These are phyloP conservation scores for Phyllotreta striolata DNA, from an alignment of 2,888 invertebrate genomes.

Conservation along the genomic window DNA sequence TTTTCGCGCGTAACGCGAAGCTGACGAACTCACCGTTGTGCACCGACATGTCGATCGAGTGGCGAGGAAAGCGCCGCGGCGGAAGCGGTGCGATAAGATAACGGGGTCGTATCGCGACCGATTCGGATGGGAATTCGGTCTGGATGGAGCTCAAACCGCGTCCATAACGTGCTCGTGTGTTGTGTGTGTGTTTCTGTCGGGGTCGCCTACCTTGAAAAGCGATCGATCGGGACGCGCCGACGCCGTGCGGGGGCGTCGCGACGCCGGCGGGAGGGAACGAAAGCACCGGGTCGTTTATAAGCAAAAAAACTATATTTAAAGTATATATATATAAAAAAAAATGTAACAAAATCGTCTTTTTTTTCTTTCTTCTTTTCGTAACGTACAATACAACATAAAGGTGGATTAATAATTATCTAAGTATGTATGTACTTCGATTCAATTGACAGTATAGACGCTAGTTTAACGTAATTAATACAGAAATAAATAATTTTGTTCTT, in stretches of 20 bases:
- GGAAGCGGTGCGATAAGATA: too few species aligned
- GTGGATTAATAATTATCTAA: constrained; percentile 28
- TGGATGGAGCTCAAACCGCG: constrained; percentile 15
- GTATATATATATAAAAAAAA: constrained; percentile 27
- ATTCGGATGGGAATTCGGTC: too few species aligned
- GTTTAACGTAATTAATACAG: constrained; percentile 38
- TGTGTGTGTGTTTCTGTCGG: constrained; percentile 21
- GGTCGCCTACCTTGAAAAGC: constrained; percentile 37
- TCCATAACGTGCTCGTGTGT: constrained; percentile 31
- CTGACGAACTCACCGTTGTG: too few species aligned
- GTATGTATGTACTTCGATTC: constrained; percentile 33
- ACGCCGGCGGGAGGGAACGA: not conserved
- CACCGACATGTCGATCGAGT: too few species aligned
- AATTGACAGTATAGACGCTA: constrained; percentile 48
- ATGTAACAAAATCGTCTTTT: constrained; percentile 27
- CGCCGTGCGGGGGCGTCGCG: constrained; percentile 2
- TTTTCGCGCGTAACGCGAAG: too few species aligned
- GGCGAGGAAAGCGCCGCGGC: too few species aligned
- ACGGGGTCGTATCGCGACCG: too few species aligned
- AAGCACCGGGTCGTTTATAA: constrained; percentile 22
- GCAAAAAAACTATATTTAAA: constrained; percentile 31
- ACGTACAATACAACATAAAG: too few species aligned
- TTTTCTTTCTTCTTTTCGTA: not conserved
- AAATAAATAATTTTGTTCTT: constrained; percentile 42
- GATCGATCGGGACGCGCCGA: constrained; percentile 32